Conservation (phyloP, 37 sponge, comb jelly and placozoan genomes). For the Bolinopsis microptera region DNA sequence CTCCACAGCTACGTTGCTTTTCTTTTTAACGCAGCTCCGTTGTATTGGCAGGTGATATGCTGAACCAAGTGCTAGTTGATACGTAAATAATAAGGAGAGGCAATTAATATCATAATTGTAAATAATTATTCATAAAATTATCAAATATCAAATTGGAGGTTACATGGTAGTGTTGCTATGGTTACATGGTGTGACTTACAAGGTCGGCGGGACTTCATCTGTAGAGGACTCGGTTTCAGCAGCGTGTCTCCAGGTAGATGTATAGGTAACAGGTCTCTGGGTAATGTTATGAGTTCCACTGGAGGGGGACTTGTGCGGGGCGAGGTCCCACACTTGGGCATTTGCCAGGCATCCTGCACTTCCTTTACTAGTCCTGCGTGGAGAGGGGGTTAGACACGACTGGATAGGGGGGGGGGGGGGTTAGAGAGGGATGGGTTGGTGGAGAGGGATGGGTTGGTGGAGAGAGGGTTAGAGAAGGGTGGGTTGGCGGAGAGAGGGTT, state of each 20-base stretch:
- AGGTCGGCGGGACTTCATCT: background rate
- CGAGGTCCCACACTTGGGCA: background rate
- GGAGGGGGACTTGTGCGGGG: background rate
- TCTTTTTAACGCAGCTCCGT: background rate
- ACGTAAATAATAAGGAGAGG: too few species aligned
- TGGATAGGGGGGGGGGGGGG: background rate
- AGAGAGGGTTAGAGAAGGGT: too few species aligned
- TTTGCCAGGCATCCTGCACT: constrained; percentile 14
- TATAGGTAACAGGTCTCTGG: background rate
- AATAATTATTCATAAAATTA: too few species aligned
- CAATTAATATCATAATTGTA: too few species aligned
- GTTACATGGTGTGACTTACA: too few species aligned
- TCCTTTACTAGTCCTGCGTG: background rate
- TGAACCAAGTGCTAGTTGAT: background rate
- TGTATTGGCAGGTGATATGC: constrained; percentile 8
- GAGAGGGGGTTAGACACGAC: background rate
- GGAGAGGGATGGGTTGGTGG: too few species aligned
- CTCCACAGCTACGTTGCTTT: background rate
- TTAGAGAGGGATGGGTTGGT: too few species aligned
- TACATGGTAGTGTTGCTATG: too few species aligned
- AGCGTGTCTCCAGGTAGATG: background rate
- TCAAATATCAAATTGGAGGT: too few species aligned
- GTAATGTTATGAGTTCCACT: background rate
- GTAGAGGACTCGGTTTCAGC: background rate
- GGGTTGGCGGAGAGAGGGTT: too few species aligned